Evolutionary conservation across 64 coral and sea anemone genomes (phyloP), one percentile per base, ranked within the genome.

Genomic region (Actinia tenebrosa): DNA sequence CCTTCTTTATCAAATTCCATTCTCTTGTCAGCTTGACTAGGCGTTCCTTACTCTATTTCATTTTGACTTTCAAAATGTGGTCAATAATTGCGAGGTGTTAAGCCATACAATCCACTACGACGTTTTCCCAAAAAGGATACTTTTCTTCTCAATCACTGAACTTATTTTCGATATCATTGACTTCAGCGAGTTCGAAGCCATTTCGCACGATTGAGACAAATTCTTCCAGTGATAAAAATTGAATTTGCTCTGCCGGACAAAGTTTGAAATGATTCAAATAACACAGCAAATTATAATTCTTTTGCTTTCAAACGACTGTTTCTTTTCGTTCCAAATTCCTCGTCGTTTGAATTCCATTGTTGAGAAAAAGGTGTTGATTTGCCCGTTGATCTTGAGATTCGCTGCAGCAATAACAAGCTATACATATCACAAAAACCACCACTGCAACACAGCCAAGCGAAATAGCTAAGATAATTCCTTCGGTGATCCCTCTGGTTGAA

Each of bases 381-480:
- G n/a, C 19, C 50, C 79, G 17, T 6, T 81, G 79, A 20, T 81
- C 79, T 20, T 15, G 79, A 37, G 79, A 5, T 5, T 45, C 44
- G 42, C 14, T 50, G 53, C 79, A 81, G 5, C 43, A 81, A 16
- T 81, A 81, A 16, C 79, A 81, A 5, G 79, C 79, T 14, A 81
- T 8, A 22, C 79, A 81, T 10, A 81, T 37, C 17, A 81, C 16
- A 53, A 81, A 81, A 5, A 81, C 79, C 16, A 53, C 50, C 43
- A 81, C 79, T 18, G 79, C 79, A 4, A 81, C 45, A 20, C 79
- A 81, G 8, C 79, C 79, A 52, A 81, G 79, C 5, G 20, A 50
- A 81, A 81, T 81, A 9, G 79, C 79, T 53, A 81, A 52, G 46
- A 81, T 81, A 20, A 81, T n/a, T 81, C 79, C 79, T 53, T 81